phyloP scores from a whole-genome alignment of 2,888 invertebrate genomes.

The Papilio protenor region DNA sequence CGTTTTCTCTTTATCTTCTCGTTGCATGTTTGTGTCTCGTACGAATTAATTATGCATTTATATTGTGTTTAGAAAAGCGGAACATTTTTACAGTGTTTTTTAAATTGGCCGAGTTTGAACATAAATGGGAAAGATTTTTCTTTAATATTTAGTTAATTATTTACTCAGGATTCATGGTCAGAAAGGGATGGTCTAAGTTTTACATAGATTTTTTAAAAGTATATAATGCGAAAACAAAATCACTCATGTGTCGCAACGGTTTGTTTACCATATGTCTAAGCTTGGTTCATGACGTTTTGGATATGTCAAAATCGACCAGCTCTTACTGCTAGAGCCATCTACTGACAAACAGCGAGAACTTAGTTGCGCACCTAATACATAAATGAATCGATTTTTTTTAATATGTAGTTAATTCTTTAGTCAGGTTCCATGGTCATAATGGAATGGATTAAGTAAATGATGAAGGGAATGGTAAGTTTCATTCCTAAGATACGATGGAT shows the following conservation, averaged over 20 bases:
- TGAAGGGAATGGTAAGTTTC: not conserved
- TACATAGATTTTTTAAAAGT: too few relatives aligned
- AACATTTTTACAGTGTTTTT: constrained; percentile 7
- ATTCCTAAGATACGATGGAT: not conserved
- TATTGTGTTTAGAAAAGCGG: constrained; percentile 19
- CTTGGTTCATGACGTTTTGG: too few relatives aligned
- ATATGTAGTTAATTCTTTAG: not conserved
- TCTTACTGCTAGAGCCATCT: too few relatives aligned
- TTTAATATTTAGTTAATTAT: not conserved
- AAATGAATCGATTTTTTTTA: not conserved
- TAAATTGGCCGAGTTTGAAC: not conserved
- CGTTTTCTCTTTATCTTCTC: constrained; percentile 15
- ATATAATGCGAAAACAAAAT: too few relatives aligned
- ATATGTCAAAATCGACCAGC: too few relatives aligned
- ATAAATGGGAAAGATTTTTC: not conserved
- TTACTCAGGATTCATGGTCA: not conserved
- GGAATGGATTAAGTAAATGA: not conserved
- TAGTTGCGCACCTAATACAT: too few relatives aligned
- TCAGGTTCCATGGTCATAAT: not conserved
- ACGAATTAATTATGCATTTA: constrained; percentile 26
- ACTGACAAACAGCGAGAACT: too few relatives aligned
- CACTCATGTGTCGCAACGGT: too few relatives aligned
- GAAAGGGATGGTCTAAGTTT: too few relatives aligned
- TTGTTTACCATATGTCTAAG: too few relatives aligned
- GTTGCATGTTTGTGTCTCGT: constrained; percentile 6